Base-by-base conservation (phyloP, 1,140 invertebrate genomes). In the Drosophila ogumai region DNA sequence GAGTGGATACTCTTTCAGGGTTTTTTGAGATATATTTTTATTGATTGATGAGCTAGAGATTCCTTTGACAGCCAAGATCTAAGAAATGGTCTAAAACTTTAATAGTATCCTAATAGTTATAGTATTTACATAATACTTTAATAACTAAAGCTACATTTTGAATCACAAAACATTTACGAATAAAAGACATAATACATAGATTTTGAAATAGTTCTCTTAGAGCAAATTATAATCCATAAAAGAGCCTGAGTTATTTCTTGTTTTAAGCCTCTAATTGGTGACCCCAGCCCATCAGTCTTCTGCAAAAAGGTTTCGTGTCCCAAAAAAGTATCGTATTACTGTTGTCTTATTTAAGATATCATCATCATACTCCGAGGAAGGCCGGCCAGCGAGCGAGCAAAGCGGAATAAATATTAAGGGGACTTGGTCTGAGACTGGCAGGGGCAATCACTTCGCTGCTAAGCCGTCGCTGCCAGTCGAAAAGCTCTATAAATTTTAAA, bases 401-500 rank as follows among this genome's bases (percentile, higher is more conserved):
- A 15, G 17, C 38, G 58, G 50, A 67, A 86, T 84, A 61, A 68
- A 84, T 78, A 78, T 90, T 75, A 75, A 57, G 84, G 55, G 73
- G 76, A 71, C 75, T 57, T 50, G 15, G 25, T 10, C 47, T 28
- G 47, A 12, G 47, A 3, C 13, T 22, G 64, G 63, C 38, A 56
- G 54, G 64, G 58, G 57, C 55, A 75, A 73, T 81, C 82, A 86
- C 69, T 88, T 78, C 60, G 64, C 43, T 38, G 3, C 44, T 79
- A 80, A 87, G 72, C 82, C 74, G 54, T 63, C 13, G 19, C 75
- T 67, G 47, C 10, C 68, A 71, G 69, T 66, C 59, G 22, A 36
- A 73, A 81, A 88, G 81, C 77, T 88, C 81, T 85, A 84, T 88
- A 90, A 90, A 90, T 88, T 88, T 76, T 84, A 88, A 88, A 90